Evolutionary conservation across 2,113 vertebrate genomes (phyloP).

Genomic region (Bos indicus): DNA sequence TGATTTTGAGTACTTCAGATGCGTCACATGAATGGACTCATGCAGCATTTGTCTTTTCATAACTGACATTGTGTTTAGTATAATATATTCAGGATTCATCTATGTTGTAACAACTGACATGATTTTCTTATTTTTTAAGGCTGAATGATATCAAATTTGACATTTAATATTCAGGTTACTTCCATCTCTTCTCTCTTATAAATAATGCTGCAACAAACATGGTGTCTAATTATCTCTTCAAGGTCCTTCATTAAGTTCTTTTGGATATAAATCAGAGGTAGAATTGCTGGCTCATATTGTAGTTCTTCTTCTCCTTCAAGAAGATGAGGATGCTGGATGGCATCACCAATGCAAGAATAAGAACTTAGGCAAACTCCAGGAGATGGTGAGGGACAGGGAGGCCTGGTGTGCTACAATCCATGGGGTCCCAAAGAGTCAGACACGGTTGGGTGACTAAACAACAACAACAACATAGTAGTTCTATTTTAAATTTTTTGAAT

Average conservation of each 20-base stretch:
- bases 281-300: neutral
- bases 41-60: neutral
- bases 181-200: neutral
- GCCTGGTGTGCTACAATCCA: neutral
- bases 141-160: neutral
- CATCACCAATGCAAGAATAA: neutral
- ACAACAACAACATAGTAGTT: neutral
- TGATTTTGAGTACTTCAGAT: neutral
- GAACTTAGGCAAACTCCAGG: neutral
- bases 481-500: neutral
- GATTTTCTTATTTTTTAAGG: neutral
- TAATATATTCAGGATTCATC: neutral
- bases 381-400: neutral
- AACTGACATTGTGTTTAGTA: neutral
- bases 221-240: neutral
- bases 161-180: neutral
- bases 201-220: neutral
- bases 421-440: neutral
- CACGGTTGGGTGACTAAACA: accelerated
- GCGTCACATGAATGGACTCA: neutral
- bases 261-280: neutral
- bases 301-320: neutral
- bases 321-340: neutral
- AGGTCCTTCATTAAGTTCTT: neutral
- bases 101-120: neutral